phyloP scores from a whole-genome alignment of 2,797 vertebrate species.

The Pseudocheirus occidentalis region DNA sequence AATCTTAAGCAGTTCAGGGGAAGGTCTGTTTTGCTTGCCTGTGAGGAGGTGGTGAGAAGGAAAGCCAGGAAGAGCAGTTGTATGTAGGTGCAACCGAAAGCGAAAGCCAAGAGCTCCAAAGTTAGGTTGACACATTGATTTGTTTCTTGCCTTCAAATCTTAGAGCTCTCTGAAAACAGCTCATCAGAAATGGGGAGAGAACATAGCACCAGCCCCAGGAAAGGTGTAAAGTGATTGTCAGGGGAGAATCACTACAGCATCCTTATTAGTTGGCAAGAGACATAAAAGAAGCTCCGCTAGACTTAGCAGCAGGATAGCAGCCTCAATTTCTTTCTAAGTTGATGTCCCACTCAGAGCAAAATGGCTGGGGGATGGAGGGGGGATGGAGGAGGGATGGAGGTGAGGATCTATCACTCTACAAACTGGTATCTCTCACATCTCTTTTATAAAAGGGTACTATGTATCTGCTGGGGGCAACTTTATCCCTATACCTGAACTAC shows the following conservation, averaged over 20 bases:
- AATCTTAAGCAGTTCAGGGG: not conserved
- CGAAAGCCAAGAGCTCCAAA: not conserved
- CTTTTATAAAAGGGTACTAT: not conserved
- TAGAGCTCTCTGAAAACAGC: not conserved
- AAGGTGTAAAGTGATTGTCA: not conserved
- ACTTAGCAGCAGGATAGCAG: not conserved
- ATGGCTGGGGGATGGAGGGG: not conserved
- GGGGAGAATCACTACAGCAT: not conserved
- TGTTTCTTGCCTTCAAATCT: conserved; percentile 9
- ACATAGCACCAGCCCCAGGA: not conserved
- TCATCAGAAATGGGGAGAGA: not conserved
- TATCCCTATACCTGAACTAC: not conserved
- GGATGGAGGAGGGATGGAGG: not conserved
- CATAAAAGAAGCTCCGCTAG: not conserved
- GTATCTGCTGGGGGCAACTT: not conserved
- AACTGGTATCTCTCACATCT: not conserved
- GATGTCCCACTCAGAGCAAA: not conserved
- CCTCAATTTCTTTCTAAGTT: not conserved
- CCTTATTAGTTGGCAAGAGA: not conserved
- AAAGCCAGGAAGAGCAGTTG: not conserved
- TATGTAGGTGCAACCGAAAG: not conserved
- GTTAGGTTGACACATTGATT: not conserved
- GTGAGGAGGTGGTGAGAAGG: not conserved
- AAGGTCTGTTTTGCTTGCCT: not conserved
- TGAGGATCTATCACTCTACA: not conserved